Conservation (phyloP, 2,113 vertebrate genomes). For the Eonycteris spelaea region DNA sequence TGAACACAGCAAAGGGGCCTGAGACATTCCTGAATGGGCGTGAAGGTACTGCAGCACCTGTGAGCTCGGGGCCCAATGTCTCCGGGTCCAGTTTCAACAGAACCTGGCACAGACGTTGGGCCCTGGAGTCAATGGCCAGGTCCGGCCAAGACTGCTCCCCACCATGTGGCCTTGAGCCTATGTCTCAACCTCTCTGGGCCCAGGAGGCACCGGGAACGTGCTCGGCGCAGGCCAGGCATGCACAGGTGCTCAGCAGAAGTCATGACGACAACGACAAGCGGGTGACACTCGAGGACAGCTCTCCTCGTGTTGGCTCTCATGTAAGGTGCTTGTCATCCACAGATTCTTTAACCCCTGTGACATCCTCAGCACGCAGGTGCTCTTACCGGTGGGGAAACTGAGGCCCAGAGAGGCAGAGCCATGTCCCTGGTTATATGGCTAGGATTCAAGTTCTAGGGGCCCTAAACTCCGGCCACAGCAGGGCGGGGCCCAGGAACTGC, state of each 20-base stretch:
- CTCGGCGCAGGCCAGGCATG: background rate
- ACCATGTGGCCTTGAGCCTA: background rate
- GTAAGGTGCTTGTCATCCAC: accelerated
- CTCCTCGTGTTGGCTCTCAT: background rate
- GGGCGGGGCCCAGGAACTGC: background rate
- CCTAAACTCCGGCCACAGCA: accelerated
- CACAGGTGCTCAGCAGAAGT: background rate
- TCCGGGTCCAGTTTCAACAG: background rate
- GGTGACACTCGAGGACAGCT: background rate
- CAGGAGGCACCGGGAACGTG: too few species aligned
- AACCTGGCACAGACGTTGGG: background rate
- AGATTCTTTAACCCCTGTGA: accelerated
- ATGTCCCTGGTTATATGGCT: background rate
- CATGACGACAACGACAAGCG: background rate
- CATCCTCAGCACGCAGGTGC: accelerated
- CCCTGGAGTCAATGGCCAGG: background rate
- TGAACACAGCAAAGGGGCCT: background rate
- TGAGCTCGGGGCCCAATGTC: background rate
- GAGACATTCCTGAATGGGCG: background rate
- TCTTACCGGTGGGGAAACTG: background rate
- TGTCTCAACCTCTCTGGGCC: background rate
- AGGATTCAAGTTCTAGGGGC: background rate
- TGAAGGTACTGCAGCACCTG: background rate
- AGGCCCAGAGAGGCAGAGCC: background rate
- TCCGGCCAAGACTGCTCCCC: background rate